Percentiles rank a stretch among this genome's conserved stretches.
These are phyloP conservation scores for Corythornis vintsioides DNA, from an alignment of 2,113 vertebrate genomes.

Conservation along the genomic window DNA sequence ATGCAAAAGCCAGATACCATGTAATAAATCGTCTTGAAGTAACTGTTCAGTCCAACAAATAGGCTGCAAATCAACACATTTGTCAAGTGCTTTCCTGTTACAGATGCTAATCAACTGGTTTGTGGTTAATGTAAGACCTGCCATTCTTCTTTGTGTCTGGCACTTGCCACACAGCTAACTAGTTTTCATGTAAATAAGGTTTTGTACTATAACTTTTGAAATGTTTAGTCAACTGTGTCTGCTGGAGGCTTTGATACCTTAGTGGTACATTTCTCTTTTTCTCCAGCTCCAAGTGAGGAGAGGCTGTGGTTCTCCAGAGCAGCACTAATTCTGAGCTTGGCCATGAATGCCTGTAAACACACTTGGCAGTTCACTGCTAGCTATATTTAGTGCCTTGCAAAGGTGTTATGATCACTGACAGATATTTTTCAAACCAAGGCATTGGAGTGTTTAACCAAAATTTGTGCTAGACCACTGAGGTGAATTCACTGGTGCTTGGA, in stretches of 20 bases:
- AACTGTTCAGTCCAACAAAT: neutral
- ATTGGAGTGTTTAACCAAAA: neutral
- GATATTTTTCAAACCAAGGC: neutral
- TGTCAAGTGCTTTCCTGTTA: conserved; percentile 45
- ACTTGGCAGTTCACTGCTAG: neutral
- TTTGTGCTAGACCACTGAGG: neutral
- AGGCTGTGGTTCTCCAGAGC: neutral
- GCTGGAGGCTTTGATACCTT: neutral
- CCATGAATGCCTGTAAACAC: neutral
- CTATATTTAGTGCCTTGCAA: neutral
- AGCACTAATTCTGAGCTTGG: neutral
- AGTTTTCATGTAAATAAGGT: neutral
- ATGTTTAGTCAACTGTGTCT: neutral
- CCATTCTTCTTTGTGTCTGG: neutral
- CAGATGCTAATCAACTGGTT: conserved; percentile 29
- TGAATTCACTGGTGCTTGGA: neutral
- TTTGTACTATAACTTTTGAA: neutral
- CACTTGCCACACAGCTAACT: neutral
- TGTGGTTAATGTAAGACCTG: neutral
- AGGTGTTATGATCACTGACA: neutral
- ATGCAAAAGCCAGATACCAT: neutral
- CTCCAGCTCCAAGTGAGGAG: neutral
- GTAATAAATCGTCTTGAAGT: neutral
- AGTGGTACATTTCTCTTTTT: neutral
- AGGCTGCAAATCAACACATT: conserved; percentile 1